Evolutionary conservation across 2,113 vertebrate species (phyloP).

Genomic region (Chamaetylas fuelleborni): DNA sequence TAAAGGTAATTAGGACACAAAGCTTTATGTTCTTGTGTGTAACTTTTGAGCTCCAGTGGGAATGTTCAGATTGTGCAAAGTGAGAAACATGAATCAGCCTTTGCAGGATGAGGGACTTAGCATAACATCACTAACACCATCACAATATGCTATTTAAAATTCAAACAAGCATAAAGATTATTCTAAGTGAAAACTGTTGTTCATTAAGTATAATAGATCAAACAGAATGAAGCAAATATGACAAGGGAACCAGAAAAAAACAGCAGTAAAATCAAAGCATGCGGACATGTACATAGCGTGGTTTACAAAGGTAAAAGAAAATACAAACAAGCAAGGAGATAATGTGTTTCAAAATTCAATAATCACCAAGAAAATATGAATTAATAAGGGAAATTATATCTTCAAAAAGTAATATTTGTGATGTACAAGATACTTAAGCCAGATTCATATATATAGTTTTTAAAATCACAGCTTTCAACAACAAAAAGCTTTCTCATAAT

Average conservation of each 20-base stretch:
- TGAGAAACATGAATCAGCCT: neutral
- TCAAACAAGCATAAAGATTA: neutral
- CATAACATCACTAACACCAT: neutral
- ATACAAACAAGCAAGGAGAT: neutral
- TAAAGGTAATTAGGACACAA: neutral
- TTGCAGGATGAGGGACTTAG: neutral
- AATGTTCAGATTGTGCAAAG: neutral
- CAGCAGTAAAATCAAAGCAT: neutral
- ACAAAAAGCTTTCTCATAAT: constrained; percentile 9
- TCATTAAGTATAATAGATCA: neutral
- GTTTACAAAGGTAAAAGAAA: neutral
- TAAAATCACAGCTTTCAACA: neutral
- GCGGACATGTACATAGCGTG: neutral
- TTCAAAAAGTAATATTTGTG: neutral
- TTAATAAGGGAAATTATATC: neutral
- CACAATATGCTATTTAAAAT: neutral
- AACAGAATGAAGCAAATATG: neutral
- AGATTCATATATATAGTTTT: neutral
- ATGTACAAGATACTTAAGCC: neutral
- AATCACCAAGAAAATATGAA: neutral
- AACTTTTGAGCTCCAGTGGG: neutral
- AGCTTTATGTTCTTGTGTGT: neutral
- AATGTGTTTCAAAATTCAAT: neutral
- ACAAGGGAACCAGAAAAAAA: neutral
- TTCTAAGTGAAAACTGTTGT: neutral